phyloP scores from a whole-genome alignment of 2,113 vertebrate genomes.

The Datnioides undecimradiatus region DNA sequence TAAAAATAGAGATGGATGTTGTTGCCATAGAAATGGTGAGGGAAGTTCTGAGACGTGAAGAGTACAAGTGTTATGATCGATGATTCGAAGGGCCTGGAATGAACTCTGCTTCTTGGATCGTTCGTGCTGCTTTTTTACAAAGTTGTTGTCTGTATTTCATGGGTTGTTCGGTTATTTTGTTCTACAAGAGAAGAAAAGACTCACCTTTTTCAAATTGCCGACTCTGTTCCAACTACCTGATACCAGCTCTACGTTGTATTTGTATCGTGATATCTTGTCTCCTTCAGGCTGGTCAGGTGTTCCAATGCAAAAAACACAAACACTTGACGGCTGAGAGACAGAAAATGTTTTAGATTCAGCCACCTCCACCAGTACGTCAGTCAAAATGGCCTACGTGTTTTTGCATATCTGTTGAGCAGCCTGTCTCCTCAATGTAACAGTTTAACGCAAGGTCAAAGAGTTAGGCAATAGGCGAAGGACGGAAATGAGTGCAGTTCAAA shows the following conservation, averaged over 20 bases:
- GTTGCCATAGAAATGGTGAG: constrained; percentile 36
- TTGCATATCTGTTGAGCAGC: constrained; percentile 3
- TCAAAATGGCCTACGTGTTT: constrained; percentile 34
- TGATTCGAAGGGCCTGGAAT: constrained; percentile 18
- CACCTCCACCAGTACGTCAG: constrained; percentile 24
- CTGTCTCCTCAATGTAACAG: neutral
- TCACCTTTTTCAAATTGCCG: neutral
- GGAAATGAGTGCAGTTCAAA: constrained; percentile 18
- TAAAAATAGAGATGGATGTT: constrained; percentile 52
- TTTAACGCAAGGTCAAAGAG: constrained; percentile 27
- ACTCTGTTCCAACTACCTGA: neutral
- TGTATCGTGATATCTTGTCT: constrained; percentile 15
- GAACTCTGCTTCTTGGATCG: constrained; percentile 29
- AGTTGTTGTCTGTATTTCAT: constrained; percentile 21
- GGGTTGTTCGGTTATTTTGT: constrained; percentile 19
- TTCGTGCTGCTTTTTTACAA: constrained; percentile 26
- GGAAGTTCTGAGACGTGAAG: neutral
- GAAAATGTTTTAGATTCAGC: constrained; percentile 22
- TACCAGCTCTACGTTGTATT: neutral
- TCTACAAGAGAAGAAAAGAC: neutral
- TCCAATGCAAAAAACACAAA: constrained; percentile 50
- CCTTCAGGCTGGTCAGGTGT: constrained; percentile 8
- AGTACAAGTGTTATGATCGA: constrained; percentile 38
- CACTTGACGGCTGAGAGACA: constrained; percentile 28
- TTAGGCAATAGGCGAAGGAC: constrained; percentile 2